Conservation (phyloP, 2,113 vertebrate genomes). For the Arizona elegans region DNA sequence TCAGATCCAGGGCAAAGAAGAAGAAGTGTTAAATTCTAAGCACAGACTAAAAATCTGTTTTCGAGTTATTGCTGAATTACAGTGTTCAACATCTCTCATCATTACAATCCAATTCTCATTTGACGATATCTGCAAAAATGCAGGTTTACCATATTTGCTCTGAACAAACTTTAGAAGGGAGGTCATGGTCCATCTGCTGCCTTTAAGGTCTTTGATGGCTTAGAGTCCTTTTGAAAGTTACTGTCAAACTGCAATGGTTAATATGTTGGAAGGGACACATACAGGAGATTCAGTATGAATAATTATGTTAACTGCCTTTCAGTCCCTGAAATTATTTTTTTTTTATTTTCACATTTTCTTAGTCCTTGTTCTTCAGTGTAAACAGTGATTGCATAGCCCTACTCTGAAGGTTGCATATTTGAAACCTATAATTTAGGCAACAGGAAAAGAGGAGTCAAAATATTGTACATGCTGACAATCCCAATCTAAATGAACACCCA, state of each 20-base stretch:
- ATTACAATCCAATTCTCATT: not conserved
- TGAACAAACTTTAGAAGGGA: not conserved
- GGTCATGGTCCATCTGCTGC: not conserved
- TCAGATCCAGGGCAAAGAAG: not conserved
- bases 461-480: not conserved
- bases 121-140: not conserved
- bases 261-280: not conserved
- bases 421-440: not conserved
- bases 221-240: not conserved
- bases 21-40: not conserved
- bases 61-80: not conserved
- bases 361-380: not conserved
- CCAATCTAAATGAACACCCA: not conserved
- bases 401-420: not conserved
- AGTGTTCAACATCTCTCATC: not conserved
- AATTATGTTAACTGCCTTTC: not conserved
- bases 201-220: not conserved
- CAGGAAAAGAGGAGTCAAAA: not conserved
- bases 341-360: not conserved
- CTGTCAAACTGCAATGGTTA: not conserved
- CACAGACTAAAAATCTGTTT: not conserved
- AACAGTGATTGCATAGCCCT: not conserved
- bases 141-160: not conserved
- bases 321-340: not conserved
- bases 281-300: not conserved